Evolutionary conservation across 2,797 vertebrate species (phyloP), one percentile per base, ranked within the genome.

Genomic region (Myripristis jacobus): DNA sequence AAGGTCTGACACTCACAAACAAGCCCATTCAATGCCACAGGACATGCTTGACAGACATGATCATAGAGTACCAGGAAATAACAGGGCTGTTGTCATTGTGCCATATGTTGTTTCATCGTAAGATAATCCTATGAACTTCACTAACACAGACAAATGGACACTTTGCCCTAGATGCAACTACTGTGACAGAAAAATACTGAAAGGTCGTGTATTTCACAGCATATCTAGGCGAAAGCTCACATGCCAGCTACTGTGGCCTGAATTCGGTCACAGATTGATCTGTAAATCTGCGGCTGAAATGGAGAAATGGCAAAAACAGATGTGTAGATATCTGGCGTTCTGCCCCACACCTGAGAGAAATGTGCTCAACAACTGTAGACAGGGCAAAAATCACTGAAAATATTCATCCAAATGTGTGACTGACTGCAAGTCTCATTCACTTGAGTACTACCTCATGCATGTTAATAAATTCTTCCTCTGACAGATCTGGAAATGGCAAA

Each of bases 1-100:
- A 77, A 89, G 86, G 83, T 82, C 77, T 51, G 64, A 71, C 63
- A 46, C 74, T 78, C 79, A 79, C 74, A 88, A 86, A 92, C 87
- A 89, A 79, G 82, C 67, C 83, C 66, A 75, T 82, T 88, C 78
- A 87, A 82, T 25, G 55, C 19, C 76, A 47, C 66, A 66, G 66
- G 72, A 73, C 72, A 63, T 18, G 58, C 74, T 67, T 75, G 59
- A 89, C 63, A 79, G 78, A 81, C 64, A 19, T 34, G 83, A 81
- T 85, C 85, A 82, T 75, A 78, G 54, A 43, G 54, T 36, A 81
- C 29, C 58, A 75, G 81, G 68, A 88, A 89, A 84, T 66, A 70
- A 83, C 55, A 84, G 69, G 58, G 41, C 70, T 47, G 55, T 43
- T 64, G 75, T 79, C 73, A 65, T n/a, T 38, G 56, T 60, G 55